Conservation (phyloP, 2,888 invertebrate genomes). For the Unio delphinus region DNA sequence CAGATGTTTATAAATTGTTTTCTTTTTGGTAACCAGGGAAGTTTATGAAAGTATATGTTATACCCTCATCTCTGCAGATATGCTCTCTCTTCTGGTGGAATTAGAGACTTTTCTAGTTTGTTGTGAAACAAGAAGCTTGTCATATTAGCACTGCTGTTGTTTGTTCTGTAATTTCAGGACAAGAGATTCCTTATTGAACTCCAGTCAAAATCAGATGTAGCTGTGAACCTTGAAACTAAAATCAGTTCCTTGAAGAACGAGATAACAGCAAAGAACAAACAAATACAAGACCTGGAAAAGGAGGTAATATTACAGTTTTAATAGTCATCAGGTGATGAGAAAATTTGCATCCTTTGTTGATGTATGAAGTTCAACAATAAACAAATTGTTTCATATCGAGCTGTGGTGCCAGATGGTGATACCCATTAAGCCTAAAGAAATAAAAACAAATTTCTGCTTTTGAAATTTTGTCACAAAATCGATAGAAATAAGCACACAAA, state of each 20-base stretch:
- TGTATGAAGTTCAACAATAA: constrained; percentile 10
- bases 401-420: not conserved
- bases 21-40: no score
- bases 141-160: constrained; percentile 1
- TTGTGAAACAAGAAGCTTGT: not conserved
- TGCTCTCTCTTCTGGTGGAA: not conserved
- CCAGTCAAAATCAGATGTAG: constrained; percentile 35
- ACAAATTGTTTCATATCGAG: constrained; percentile 3
- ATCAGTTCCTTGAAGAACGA: constrained; percentile 47
- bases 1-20: no score
- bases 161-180: constrained; percentile 24
- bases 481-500: no score
- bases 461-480: no score
- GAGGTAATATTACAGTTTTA: constrained; percentile 42
- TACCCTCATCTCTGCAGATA: no score
- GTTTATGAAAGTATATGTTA: no score
- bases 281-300: constrained; percentile 60
- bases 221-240: constrained; percentile 43
- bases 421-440: no score
- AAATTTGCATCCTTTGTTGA: constrained; percentile 1
- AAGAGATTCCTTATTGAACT: constrained; percentile 41
- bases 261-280: constrained; percentile 48
- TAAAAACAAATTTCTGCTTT: no score
- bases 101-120: not conserved
- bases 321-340: not conserved